Base-by-base conservation (phyloP, 2,888 invertebrate species). In the Slavum lentiscoides region DNA sequence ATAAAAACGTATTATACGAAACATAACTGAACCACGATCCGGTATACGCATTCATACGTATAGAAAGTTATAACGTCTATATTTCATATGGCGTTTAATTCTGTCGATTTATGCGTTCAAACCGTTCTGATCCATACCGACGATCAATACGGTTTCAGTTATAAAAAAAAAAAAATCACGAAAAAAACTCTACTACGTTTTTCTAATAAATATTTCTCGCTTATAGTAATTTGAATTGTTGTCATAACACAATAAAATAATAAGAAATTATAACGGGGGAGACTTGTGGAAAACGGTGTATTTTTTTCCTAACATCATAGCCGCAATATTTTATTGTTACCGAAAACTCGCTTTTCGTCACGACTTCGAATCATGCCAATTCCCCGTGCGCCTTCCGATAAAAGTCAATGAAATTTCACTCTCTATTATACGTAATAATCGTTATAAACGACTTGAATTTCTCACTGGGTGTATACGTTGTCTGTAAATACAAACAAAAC, bases 391-490 rank as follows among this genome's bases (percentile, higher is more conserved):
- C n/a, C 17, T 19, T 39, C 17, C 39, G 6, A 37, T 64, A 55
- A 66, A 64, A 74, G 8, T 39, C 64, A 1, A 39, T 21, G 37
- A 39, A 64, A 66, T 66, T 39, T 66, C 21, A 64, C 43, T 53
- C n/a, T 64, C 21, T 39, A 66, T 55, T 66, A n/a, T n/a, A n/a
- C 64, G n/a, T 74, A 21, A 30, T 30, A 30, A 55, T 66, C n/a
- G n/a, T 66, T 66, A 74, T 66, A 21, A 39, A 58, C 55, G 17
- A 9, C 53, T 17, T 21, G 64, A 64, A 74, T 53, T 53, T 74
- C 37, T 21, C 21, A 8, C 9, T n/a, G 17, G 30, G 30, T n/a
- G 13, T 23, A 72, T 21, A 39, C 11, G 9, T 9, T 11, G 37
- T 58, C 49, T 49, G 8, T 49, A 49, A 9, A 49, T 13, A 49